Evolutionary conservation across 2,888 invertebrate species (phyloP), one percentile per base, ranked within the genome.

Genomic region (Spodoptera littoralis): DNA sequence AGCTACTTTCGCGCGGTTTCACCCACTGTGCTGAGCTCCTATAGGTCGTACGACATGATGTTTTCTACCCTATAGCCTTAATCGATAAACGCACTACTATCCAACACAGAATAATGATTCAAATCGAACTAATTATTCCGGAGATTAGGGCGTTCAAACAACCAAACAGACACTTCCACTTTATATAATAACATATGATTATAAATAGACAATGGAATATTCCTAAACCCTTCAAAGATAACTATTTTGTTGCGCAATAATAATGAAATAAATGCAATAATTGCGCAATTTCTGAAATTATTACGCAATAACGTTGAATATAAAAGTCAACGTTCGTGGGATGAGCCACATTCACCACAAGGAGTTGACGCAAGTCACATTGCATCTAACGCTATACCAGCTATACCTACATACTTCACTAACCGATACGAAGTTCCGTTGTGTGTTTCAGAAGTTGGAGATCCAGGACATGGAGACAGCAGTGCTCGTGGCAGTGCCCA

Each of bases 381-480:
- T 36, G 9, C 9, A 36, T 36, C 36, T 36, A 6, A 49, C 11
- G 5, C 11, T 27, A 43, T 22, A 43, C 11, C 18, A 44, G 24
- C 6, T 12, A 43, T 24, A 11, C 22, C 12, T 41, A 54, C 11
- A 58, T 44, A 13, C 41, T 12, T 22, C 13, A 42, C 42, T 5
- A 41, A 22, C 45, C 41, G 50, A 49, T 61, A 57, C 13, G 36
- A 36, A 54, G 48, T 70, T 69, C 18, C 60, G 57, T 43, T 63
- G 65, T 58, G 75, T 74, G 75, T 74, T 70, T 62, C 73, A 68
- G 77, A 60, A 30, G 18, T 53, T 11, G 42, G 60, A 43, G 44
- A 13, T 24, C 11, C 13, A 4, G 11, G 36, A 49, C 22, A 76
- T 78, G 76, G 72, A 65, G 41, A 60, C 51, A 4, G 36, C 51